Evolutionary conservation across 2,888 invertebrate species (phyloP).

Genomic region (Agrotis puta): DNA sequence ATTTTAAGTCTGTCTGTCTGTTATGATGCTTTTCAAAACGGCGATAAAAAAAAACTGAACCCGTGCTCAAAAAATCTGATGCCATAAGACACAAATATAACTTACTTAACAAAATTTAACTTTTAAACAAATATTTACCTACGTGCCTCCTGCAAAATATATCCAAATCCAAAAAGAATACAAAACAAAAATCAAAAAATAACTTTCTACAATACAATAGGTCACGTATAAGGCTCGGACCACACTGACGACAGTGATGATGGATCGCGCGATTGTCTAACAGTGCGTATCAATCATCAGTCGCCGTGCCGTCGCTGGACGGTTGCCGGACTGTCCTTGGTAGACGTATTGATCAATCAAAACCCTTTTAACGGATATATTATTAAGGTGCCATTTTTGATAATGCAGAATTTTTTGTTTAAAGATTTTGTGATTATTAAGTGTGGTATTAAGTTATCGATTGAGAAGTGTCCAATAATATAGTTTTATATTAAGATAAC

Average conservation of each 20-base stretch:
- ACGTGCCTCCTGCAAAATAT: slow-evolving; percentile 21
- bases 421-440: slow-evolving; percentile 36
- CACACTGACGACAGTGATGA: slow-evolving; percentile 75
- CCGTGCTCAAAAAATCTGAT: neutral
- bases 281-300: slow-evolving; percentile 77
- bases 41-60: neutral
- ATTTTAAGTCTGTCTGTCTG: neutral
- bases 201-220: slow-evolving; percentile 67
- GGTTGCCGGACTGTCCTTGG: slow-evolving; percentile 65
- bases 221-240: slow-evolving; percentile 67
- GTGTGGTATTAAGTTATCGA: slow-evolving; percentile 11
- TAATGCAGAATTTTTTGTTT: slow-evolving; percentile 44
- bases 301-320: slow-evolving; percentile 68
- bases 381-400: slow-evolving; percentile 66
- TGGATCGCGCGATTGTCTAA: slow-evolving; percentile 78
- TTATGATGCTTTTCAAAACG: neutral
- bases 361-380: slow-evolving; percentile 75
- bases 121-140: neutral
- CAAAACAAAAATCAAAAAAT: slow-evolving; percentile 39
- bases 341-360: slow-evolving; percentile 78
- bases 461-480: neutral
- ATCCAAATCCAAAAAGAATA: slow-evolving; percentile 11
- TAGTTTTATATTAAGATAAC: too few relatives aligned
- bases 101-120: neutral
- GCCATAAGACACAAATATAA: neutral